Percentiles rank a stretch among this genome's conserved stretches.
These are phyloP conservation scores for Numenius phaeopus DNA, from an alignment of 2,797 vertebrate genomes.

Conservation along the genomic window DNA sequence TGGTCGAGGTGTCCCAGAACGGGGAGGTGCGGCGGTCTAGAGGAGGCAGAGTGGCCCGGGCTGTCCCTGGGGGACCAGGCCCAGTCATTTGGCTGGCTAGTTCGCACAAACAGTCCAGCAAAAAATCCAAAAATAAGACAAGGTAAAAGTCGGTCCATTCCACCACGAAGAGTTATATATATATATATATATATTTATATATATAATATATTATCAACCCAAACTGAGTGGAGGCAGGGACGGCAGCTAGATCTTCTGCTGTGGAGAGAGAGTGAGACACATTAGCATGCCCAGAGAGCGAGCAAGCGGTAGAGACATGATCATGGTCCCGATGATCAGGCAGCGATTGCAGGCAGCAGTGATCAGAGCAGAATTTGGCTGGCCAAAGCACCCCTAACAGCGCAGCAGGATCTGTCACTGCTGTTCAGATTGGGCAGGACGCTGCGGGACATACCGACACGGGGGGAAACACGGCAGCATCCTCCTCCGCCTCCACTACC, in stretches of 20 bases:
- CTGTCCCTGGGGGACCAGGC: neutral
- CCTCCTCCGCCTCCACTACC: slow-evolving; percentile 75
- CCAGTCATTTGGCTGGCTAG: slow-evolving; percentile 71
- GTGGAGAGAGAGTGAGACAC: slow-evolving; percentile 26
- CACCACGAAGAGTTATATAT: slow-evolving; percentile 78
- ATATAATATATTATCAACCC: slow-evolving; percentile 79
- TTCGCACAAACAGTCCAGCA: slow-evolving; percentile 82
- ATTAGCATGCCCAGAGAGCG: neutral
- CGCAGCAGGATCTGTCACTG: slow-evolving; percentile 17
- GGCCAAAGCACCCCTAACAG: slow-evolving; percentile 41
- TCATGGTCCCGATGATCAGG: neutral
- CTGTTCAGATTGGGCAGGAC: slow-evolving; percentile 40
- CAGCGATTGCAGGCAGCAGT: neutral
- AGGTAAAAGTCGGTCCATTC: slow-evolving; percentile 79
- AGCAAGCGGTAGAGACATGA: neutral
- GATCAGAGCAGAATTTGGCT: neutral
- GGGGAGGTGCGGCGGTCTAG: neutral
- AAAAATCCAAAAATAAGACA: slow-evolving; percentile 63
- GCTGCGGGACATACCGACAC: slow-evolving; percentile 74
- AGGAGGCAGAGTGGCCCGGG: neutral
- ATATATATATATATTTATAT: slow-evolving; percentile 56
- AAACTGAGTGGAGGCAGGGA: slow-evolving; percentile 54
- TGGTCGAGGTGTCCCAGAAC: neutral
- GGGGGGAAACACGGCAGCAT: slow-evolving; percentile 57
- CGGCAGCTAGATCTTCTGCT: slow-evolving; percentile 84